phyloP scores from a whole-genome alignment of 1,140 invertebrate genomes.

The Ruditapes philippinarum region DNA sequence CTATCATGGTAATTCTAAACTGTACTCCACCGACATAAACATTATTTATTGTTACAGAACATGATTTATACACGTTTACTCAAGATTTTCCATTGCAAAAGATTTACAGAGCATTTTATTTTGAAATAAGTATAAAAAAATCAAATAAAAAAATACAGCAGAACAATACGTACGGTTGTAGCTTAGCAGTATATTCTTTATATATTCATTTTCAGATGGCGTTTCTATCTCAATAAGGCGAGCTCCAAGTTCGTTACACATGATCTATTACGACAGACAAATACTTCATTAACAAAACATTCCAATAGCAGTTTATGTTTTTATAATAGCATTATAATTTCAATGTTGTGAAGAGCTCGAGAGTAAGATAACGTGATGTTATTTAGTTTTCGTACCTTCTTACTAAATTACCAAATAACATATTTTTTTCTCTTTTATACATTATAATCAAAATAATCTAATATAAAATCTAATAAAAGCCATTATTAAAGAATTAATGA shows the following conservation, averaged over 20 bases:
- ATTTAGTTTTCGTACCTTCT: background rate
- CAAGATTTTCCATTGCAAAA: background rate
- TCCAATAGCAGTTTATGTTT: background rate
- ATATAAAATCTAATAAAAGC: no score
- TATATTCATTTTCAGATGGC: background rate
- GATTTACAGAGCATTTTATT: background rate
- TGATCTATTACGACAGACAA: background rate
- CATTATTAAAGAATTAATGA: no score
- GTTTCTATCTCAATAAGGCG: background rate
- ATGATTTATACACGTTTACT: no score
- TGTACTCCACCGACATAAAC: no score
- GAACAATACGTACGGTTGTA: background rate
- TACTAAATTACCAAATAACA: background rate
- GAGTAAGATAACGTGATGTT: background rate
- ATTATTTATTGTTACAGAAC: no score
- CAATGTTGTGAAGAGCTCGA: no score
- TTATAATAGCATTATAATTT: no score
- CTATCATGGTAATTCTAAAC: no score
- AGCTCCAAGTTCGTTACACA: background rate
- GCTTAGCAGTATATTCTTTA: background rate
- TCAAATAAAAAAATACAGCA: background rate
- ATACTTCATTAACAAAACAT: background rate
- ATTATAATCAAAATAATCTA: no score
- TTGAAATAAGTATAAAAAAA: background rate
- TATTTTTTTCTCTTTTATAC: background rate